phyloP scores from a whole-genome alignment of 1,140 invertebrate genomes.

The Acromyrmex heyeri region DNA sequence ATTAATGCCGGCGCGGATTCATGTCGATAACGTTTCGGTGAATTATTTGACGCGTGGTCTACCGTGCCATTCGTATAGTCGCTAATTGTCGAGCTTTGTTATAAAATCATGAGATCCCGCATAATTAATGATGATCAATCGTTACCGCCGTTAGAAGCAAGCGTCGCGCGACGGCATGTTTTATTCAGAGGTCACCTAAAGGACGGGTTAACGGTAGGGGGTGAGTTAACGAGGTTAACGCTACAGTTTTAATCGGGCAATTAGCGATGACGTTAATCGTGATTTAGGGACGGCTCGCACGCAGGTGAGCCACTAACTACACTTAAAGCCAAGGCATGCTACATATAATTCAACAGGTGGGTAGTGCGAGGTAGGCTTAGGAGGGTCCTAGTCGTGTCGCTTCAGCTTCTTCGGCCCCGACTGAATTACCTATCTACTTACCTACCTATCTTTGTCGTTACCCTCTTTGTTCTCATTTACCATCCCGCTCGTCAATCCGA shows the following conservation, averaged over 20 bases:
- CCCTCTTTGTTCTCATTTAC: neutral
- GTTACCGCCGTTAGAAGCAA: conserved; percentile 24
- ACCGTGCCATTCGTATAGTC: neutral
- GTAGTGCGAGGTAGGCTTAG: conserved; percentile 74
- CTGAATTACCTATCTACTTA: conserved; percentile 61
- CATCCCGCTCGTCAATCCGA: conserved; percentile 23
- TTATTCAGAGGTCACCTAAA: conserved; percentile 53
- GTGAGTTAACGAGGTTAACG: conserved; percentile 30
- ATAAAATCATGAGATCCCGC: conserved; percentile 56
- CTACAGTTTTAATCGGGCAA: conserved; percentile 56
- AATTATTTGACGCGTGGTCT: conserved; percentile 43
- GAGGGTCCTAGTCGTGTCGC: conserved; percentile 64
- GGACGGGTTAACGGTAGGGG: conserved; percentile 6
- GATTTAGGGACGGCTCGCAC: conserved; percentile 66
- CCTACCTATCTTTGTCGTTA: conserved; percentile 2
- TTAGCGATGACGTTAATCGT: conserved; percentile 52
- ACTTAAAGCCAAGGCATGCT: conserved; percentile 52
- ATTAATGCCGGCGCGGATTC: conserved; percentile 25
- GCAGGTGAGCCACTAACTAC: conserved; percentile 62
- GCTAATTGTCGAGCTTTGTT: conserved; percentile 55
- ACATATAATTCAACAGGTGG: conserved; percentile 79
- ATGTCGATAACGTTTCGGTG: conserved; percentile 25
- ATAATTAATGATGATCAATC: conserved; percentile 60
- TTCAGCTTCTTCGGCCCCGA: conserved; percentile 67
- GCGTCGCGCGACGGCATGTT: conserved; percentile 36